phyloP scores from a whole-genome alignment of 2,797 vertebrate genomes.

The Sebastes minor region DNA sequence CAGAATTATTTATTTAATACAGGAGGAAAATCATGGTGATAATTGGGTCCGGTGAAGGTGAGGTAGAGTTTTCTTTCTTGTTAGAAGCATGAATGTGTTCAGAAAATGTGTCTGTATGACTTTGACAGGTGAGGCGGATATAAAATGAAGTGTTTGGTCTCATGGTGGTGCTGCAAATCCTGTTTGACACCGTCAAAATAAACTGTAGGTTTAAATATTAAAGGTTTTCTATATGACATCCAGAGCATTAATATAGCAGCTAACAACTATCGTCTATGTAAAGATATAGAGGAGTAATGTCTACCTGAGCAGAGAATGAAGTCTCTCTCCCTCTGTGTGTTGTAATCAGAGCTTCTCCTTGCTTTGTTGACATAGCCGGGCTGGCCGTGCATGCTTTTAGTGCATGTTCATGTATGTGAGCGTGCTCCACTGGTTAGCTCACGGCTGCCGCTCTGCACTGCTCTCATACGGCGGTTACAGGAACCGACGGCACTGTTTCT shows the following conservation, averaged over 20 bases:
- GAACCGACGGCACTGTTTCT: fast-evolving
- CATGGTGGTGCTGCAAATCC: not conserved
- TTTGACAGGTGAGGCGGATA: not conserved
- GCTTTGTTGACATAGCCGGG: too few relatives aligned
- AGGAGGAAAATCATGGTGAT: not conserved
- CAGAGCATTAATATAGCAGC: too few relatives aligned
- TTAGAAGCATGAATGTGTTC: not conserved
- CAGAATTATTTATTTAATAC: not conserved
- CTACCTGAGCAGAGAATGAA: too few relatives aligned
- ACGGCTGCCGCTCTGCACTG: too few relatives aligned
- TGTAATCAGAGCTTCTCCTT: too few relatives aligned
- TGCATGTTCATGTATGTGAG: too few relatives aligned
- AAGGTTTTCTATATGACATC: too few relatives aligned
- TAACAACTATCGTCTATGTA: too few relatives aligned
- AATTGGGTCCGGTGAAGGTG: not conserved
- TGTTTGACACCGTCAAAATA: not conserved
- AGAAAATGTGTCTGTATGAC: not conserved
- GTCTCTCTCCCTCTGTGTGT: too few relatives aligned
- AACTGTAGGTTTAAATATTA: not conserved
- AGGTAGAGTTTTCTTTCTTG: not conserved
- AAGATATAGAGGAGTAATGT: too few relatives aligned
- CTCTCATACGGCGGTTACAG: too few relatives aligned
- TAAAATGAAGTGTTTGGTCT: not conserved
- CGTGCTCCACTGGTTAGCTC: fast-evolving
- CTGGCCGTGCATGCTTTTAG: too few relatives aligned